These are phyloP conservation scores for Chironomus striatipennis DNA, from an alignment of 1,140 invertebrate genomes.

Conservation along the genomic window DNA sequence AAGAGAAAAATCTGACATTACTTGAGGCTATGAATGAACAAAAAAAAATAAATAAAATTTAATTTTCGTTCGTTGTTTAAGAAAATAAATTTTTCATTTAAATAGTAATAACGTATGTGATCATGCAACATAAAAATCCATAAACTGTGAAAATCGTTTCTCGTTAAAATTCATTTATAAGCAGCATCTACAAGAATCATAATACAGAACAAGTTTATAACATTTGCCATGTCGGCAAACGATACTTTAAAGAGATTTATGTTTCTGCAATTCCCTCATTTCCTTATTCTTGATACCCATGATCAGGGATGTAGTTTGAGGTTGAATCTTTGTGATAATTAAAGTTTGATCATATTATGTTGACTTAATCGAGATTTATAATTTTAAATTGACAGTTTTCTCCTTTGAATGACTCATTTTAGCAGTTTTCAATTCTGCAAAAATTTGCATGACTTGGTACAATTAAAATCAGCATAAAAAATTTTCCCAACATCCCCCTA, in stretches of 20 bases:
- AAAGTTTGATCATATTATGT: too few relatives aligned
- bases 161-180: slow-evolving; percentile 11
- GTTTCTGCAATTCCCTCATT: not conserved
- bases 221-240: slow-evolving; percentile 17
- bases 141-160: slow-evolving; percentile 19
- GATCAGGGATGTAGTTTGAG: too few relatives aligned
- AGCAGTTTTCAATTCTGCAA: too few relatives aligned
- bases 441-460: too few relatives aligned
- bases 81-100: not conserved
- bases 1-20: not conserved
- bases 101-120: slow-evolving; percentile 14
- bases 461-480: too few relatives aligned
- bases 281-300: not conserved
- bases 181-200: not conserved
- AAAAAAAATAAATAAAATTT: slow-evolving; percentile 8
- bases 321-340: too few relatives aligned
- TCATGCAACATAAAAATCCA: not conserved
- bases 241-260: slow-evolving; percentile 14
- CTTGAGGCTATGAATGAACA: not conserved
- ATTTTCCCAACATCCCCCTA: too few relatives aligned
- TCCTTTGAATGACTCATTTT: not conserved
- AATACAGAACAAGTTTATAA: not conserved
- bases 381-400: too few relatives aligned
- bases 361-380: too few relatives aligned
- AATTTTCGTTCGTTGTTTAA: not conserved